Base-by-base conservation (phyloP, 1,140 invertebrate genomes). In the Aphis craccivora region DNA sequence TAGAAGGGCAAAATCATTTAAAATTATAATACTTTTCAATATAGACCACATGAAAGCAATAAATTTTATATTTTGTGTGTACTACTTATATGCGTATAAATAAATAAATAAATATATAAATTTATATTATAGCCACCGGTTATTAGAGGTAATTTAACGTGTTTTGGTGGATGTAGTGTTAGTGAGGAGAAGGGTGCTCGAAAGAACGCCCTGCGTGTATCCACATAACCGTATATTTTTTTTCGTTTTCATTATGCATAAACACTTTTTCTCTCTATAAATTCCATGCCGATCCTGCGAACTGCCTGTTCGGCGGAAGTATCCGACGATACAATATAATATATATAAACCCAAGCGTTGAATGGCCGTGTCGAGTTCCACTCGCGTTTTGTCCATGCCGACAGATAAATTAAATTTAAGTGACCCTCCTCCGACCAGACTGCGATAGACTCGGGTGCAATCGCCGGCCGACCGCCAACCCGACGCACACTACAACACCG, bases 371-470 rank as follows among this genome's bases (percentile, higher is more conserved):
- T 35, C 20, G 76, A 83, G 76, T 83, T 23, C 35, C 35, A 20
- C 35, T 25, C 37, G 23, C 83, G 83, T 84, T 84, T 84, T 40
- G 83, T 84, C 83, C 43, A 84, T 23, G 40, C 40, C 37, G 83
- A 84, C 37, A 43, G 37, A 84, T 84, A 43, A 84, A 84, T 84
- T 84, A 40, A 84, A 84, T 84, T 84, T 23, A 84, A 84, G 83
- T 43, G 40, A 43, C 83, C 37, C 35, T 35, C 81, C 76, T 83
- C 35, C 35, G 8, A 35, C 7, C n/a, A 18, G 76, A 37, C 76
- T 5, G 22, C 35, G 25, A 5, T 30, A 3, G 14, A 5, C 30
- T 18, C 11, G 30, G 30, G 60, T 14, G 30, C 30, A 30, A n/a
- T 6, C 30, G n/a, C n/a, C 9, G 30, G 55, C 55, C 55, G 30